These are phyloP conservation scores for Cataglyphis altisquamis DNA, from an alignment of 2,888 invertebrate genomes.

Conservation along the genomic window DNA sequence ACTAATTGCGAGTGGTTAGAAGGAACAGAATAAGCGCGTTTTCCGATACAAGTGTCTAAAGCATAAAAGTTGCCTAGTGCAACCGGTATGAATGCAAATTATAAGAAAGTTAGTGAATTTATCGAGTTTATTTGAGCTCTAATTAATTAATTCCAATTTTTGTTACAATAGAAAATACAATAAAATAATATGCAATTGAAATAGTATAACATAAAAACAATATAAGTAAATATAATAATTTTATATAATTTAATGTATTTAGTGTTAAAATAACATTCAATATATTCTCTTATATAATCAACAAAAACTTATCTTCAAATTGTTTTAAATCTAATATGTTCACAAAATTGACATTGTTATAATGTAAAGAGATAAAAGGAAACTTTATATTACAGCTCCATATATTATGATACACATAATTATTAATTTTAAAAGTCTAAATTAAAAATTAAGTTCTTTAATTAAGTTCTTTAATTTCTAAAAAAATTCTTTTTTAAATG, in stretches of 20 bases:
- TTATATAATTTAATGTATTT: no score
- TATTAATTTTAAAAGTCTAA: no score
- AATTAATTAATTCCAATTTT: constrained; percentile 11
- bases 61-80: neutral
- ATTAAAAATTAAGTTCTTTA: neutral
- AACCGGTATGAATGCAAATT: neutral
- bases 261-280: no score
- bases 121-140: neutral
- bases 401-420: no score
- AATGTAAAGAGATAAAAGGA: no score
- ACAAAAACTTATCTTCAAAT: no score
- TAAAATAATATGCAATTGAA: neutral
- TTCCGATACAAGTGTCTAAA: constrained; percentile 32
- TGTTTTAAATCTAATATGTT: no score
- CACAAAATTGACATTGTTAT: no score
- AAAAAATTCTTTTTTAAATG: neutral
- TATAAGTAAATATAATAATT: neutral
- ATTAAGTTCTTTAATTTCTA: neutral
- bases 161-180: neutral
- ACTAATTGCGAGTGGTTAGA: constrained; percentile 31
- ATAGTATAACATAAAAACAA: neutral
- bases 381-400: no score
- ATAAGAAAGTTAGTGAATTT: constrained; percentile 24
- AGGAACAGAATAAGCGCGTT: constrained; percentile 32
- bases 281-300: no score